Evolutionary conservation across 2,113 vertebrate species (phyloP).

Genomic region (Phodopus roborovskii): DNA sequence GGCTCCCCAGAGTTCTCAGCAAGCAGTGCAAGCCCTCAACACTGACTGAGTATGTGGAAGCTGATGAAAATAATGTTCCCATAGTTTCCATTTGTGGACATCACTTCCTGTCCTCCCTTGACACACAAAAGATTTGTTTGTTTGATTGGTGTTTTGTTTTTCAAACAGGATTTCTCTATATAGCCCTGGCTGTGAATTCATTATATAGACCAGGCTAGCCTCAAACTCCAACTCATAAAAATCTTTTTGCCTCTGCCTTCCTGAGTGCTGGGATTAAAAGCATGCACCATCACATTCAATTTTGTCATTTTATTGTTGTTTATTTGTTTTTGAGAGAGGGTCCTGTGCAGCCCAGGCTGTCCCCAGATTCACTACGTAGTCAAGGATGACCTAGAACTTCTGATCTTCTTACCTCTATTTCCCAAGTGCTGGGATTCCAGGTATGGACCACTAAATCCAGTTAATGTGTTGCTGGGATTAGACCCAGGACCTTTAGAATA

Average conservation of each 20-base stretch:
- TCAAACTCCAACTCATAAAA: not conserved
- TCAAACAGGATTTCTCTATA: not conserved
- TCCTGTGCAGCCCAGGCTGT: not conserved
- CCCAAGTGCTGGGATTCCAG: not conserved
- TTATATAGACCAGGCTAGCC: not conserved
- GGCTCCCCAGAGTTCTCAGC: not conserved
- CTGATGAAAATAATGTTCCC: not conserved
- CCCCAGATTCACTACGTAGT: not conserved
- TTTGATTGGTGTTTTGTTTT: not conserved
- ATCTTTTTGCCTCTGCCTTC: not conserved
- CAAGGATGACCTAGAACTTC: not conserved
- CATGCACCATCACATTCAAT: not conserved
- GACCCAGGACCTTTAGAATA: not conserved
- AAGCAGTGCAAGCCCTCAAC: not conserved
- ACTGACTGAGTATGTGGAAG: not conserved
- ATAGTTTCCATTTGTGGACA: not conserved
- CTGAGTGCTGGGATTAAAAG: not conserved
- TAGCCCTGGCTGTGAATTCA: not conserved
- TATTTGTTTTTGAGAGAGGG: not conserved
- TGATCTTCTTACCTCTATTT: not conserved
- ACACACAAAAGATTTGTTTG: not conserved
- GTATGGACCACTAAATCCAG: not conserved
- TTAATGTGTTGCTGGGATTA: not conserved
- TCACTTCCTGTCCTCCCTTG: constrained; percentile 3
- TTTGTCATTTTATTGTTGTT: not conserved